Conservation (phyloP, 2,113 vertebrate genomes). For the Podocnemis expansa region DNA sequence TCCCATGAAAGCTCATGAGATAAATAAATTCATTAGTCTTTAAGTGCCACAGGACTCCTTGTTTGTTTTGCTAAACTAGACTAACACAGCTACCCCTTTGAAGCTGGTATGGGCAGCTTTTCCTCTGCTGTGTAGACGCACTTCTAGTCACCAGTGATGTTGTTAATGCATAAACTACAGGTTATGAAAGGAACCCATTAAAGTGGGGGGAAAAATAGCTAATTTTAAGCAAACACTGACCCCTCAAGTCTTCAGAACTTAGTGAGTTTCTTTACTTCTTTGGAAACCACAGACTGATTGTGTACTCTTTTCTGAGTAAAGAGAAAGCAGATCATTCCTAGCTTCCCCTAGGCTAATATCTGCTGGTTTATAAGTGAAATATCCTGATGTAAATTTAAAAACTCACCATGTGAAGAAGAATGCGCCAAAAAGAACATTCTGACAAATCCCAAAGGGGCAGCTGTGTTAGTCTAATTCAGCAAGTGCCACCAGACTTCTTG, state of each 20-base stretch:
- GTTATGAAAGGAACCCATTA: neutral
- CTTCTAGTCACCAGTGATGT: fast-evolving
- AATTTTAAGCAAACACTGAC: neutral
- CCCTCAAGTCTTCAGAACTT: conserved; percentile 3
- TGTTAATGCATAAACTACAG: neutral
- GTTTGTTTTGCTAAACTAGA: no score
- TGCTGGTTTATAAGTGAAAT: neutral
- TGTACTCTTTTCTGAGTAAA: neutral
- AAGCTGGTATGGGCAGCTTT: fast-evolving
- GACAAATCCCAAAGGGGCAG: no score
- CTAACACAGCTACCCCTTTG: no score
- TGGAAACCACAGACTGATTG: neutral
- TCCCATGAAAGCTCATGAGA: no score
- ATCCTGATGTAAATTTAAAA: neutral
- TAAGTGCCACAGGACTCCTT: no score
- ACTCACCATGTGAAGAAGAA: neutral
- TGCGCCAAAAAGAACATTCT: neutral
- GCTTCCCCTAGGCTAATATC: neutral
- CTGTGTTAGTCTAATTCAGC: no score
- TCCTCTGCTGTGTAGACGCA: fast-evolving
- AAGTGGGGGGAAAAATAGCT: neutral
- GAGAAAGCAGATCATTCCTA: neutral
- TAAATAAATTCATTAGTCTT: no score
- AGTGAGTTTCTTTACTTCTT: neutral
- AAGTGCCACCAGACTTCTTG: no score